Evolutionary conservation across 2,888 invertebrate genomes (phyloP), one percentile per base, ranked within the genome.

Genomic region (Drosophila rellima): DNA sequence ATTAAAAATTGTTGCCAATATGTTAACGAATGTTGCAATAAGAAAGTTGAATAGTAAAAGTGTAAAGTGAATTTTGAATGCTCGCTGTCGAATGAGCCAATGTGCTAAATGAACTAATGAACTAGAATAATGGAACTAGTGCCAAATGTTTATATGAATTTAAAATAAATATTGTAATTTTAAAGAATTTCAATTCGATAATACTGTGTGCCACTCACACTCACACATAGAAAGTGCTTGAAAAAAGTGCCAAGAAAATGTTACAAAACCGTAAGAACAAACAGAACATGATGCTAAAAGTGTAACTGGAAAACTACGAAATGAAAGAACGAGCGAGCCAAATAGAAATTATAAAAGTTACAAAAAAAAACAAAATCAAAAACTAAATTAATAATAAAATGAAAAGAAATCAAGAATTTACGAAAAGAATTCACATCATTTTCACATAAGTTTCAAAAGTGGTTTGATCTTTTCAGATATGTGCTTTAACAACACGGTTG

Each of bases 401-500:
- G 66, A 61, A 54, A 66, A 50, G 37, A 63, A 47, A 69, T 67
- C 54, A 54, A 57, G 13, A 31, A 10, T 18, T 48, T 33, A 18
- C 70, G 70, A 57, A 82, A 26, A 26, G 15, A 56, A 82, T 76
- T 74, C 73, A 89, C 67, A 73, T 57, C 29, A 73, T 76, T 80
- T 80, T 87, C 81, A 88, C 76, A 84, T 55, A 82, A 74, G 52
- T 86, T 66, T 56, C 69, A 73, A 78, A 80, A 67, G 74, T 50
- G 56, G 33, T 35, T 62, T 40, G 35, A 45, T 56, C 56, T 23
- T 62, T 79, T 71, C 68, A 55, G 40, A 31, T 76, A 60, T 55
- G 79, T 80, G 70, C 81, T 84, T 70, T 33, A 78, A 78, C 75
- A 83, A 48, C 74, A 69, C 77, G 76, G 66, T 67, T 72, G 62